These are phyloP conservation scores for Craterocephalus amniculus DNA, from an alignment of 2,797 vertebrate genomes.

Conservation along the genomic window DNA sequence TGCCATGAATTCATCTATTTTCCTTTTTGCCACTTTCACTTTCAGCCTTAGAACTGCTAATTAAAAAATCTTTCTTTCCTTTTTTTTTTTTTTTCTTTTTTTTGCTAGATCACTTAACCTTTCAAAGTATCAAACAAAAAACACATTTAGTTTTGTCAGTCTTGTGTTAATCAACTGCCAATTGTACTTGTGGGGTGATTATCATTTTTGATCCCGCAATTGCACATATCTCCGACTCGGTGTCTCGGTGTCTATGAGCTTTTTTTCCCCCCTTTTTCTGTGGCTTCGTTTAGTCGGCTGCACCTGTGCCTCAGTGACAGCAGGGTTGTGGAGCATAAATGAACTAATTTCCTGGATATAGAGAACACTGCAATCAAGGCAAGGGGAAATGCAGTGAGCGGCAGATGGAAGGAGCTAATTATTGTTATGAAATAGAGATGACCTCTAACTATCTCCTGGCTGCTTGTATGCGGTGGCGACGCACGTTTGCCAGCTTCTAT, in stretches of 20 bases:
- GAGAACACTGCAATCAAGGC: conserved; percentile 84
- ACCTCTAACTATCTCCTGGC: conserved; percentile 83
- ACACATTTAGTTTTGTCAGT: conserved; percentile 27
- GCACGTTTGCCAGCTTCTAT: conserved; percentile 43
- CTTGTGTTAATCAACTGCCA: conserved; percentile 49
- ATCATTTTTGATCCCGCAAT: conserved; percentile 35
- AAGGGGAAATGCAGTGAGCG: conserved; percentile 74
- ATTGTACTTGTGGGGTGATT: conserved; percentile 36
- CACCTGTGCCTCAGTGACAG: conserved; percentile 78
- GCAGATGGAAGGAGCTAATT: conserved; percentile 87
- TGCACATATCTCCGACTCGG: conserved; percentile 44
- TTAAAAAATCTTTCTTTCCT: not conserved
- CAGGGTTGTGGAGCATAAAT: conserved; percentile 81
- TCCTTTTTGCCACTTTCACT: not conserved
- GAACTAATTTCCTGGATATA: conserved; percentile 84
- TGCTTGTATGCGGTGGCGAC: conserved; percentile 62
- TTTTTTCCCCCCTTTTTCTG: conserved; percentile 36
- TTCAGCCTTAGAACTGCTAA: not conserved
- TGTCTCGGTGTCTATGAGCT: conserved; percentile 35
- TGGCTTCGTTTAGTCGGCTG: conserved; percentile 64
- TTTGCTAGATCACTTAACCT: conserved; percentile 9
- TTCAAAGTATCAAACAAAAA: conserved; percentile 17
- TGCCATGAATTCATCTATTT: conserved; percentile 6
- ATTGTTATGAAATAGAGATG: conserved; percentile 88
- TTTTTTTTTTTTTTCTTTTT: not conserved